Conservation (phyloP, 2,113 vertebrate genomes). For the Gambusia holbrooki region DNA sequence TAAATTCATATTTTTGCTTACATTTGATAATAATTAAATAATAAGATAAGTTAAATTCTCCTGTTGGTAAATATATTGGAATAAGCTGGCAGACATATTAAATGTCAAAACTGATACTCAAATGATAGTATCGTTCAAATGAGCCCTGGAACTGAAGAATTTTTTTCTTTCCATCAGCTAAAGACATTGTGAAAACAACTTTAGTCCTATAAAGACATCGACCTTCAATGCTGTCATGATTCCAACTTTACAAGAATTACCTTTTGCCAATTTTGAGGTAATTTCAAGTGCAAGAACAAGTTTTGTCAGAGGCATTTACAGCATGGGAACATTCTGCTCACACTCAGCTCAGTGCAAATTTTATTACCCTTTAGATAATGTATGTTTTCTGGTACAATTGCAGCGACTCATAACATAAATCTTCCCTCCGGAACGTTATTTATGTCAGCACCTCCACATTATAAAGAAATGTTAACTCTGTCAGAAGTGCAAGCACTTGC, state of each 20-base stretch:
- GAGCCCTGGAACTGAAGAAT: background rate
- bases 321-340: background rate
- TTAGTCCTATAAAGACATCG: slow-evolving; percentile 1
- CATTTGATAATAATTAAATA: background rate
- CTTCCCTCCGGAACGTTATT: slow-evolving; percentile 36
- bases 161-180: background rate
- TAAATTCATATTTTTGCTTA: background rate
- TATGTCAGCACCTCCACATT: slow-evolving; percentile 45
- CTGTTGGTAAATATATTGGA: background rate
- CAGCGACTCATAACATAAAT: slow-evolving; percentile 14
- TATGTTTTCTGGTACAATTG: slow-evolving; percentile 25
- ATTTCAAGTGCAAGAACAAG: background rate
- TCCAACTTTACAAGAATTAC: slow-evolving; percentile 14
- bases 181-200: background rate
- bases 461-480: slow-evolving; percentile 68
- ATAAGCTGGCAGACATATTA: no score
- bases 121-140: no score
- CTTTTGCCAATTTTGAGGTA: slow-evolving; percentile 19
- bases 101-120: background rate
- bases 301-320: slow-evolving; percentile 1
- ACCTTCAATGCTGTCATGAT: slow-evolving; percentile 6
- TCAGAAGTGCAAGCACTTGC: slow-evolving; percentile 63
- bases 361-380: slow-evolving; percentile 4
- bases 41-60: background rate
- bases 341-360: slow-evolving; percentile 7